phyloP scores from a whole-genome alignment of 2,113 vertebrate species.

The Pelmatolapia mariae region DNA sequence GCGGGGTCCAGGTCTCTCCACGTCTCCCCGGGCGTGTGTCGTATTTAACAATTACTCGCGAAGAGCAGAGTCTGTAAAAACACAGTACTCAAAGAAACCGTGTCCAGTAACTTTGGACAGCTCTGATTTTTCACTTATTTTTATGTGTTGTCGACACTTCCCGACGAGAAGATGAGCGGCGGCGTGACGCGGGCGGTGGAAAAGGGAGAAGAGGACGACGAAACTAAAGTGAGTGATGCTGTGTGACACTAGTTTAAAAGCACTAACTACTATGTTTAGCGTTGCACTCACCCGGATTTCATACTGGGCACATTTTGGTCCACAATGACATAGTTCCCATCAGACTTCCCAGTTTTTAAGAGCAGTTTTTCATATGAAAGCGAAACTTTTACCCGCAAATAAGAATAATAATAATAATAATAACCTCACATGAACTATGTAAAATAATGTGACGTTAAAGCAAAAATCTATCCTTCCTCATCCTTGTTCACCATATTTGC shows the following conservation, averaged over 20 bases:
- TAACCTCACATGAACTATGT: background rate
- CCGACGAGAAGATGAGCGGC: constrained; percentile 22
- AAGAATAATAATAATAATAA: background rate
- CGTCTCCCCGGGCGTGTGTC: background rate
- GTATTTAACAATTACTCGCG: fast-evolving
- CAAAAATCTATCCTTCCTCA: background rate
- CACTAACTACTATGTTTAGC: background rate
- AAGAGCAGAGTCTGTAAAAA: background rate
- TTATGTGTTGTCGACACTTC: background rate
- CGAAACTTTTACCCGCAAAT: background rate
- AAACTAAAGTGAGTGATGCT: constrained; percentile 29
- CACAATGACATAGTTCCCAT: background rate
- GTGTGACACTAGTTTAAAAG: background rate
- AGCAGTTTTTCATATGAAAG: background rate
- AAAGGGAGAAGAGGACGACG: background rate
- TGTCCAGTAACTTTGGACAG: background rate
- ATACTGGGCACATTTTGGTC: background rate
- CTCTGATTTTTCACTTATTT: background rate
- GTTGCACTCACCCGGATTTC: background rate
- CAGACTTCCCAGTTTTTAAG: background rate
- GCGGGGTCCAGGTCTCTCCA: background rate
- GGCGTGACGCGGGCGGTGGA: background rate
- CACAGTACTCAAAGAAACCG: background rate
- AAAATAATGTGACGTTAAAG: background rate
- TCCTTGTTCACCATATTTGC: background rate